Evolutionary conservation across 2,797 vertebrate species (phyloP).

Genomic region (Dipus sagitta): DNA sequence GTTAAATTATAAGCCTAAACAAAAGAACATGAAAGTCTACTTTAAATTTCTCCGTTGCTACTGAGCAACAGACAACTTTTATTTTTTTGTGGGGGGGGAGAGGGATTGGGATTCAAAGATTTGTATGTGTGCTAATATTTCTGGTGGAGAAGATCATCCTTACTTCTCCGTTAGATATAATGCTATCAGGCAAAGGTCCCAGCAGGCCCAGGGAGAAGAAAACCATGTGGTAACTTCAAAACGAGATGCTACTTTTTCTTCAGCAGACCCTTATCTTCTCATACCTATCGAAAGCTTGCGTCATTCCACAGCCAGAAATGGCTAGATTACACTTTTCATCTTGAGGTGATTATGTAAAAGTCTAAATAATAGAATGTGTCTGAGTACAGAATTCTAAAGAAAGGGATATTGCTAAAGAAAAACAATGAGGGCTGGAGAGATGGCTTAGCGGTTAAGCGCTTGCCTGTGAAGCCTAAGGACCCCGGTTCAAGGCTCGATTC

Average conservation of each 20-base stretch:
- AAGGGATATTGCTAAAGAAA: conserved; percentile 41
- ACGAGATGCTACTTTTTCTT: conserved; percentile 7
- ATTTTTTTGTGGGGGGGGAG: too few species aligned
- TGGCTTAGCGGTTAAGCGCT: too few species aligned
- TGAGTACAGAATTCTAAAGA: background rate
- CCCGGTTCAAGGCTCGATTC: too few species aligned
- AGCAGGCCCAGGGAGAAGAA: background rate
- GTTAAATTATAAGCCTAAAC: background rate
- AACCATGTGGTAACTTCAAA: background rate
- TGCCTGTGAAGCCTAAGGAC: too few species aligned
- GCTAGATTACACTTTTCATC: background rate
- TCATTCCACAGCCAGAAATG: background rate
- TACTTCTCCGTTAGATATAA: background rate
- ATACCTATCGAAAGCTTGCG: background rate
- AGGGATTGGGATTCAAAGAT: background rate
- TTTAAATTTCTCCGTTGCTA: conserved; percentile 2
- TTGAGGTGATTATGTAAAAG: background rate
- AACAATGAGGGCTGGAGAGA: background rate
- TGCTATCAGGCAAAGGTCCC: background rate
- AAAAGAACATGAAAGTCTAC: conserved; percentile 43
- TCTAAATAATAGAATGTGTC: background rate
- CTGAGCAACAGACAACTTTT: background rate
- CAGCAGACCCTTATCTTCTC: background rate
- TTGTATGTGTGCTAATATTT: background rate
- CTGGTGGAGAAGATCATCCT: background rate